Conservation (phyloP, 2,113 vertebrate species). For the Orientallactaga bullata region DNA sequence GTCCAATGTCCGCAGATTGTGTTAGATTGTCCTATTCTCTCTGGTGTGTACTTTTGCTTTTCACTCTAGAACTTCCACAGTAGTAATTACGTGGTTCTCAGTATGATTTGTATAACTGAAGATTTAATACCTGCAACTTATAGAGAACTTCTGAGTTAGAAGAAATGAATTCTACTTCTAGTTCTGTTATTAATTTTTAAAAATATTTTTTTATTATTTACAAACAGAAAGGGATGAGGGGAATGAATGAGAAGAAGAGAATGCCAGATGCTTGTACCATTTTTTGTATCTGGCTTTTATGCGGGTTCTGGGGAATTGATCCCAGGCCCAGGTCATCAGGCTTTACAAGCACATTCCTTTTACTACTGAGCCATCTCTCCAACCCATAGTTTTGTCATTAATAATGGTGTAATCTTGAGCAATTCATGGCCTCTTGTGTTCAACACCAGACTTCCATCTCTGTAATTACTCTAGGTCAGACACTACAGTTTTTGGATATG, state of each 20-base stretch:
- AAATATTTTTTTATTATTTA: too few species aligned
- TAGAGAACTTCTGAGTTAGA: not conserved
- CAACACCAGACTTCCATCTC: not conserved
- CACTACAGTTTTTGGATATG: not conserved
- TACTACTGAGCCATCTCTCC: too few species aligned
- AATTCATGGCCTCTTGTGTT: not conserved
- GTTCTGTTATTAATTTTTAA: not conserved
- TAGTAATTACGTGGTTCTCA: not conserved
- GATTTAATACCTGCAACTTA: slow-evolving; percentile 11
- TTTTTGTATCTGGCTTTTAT: too few species aligned
- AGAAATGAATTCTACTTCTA: not conserved
- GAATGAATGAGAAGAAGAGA: too few species aligned
- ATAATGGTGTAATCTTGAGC: not conserved
- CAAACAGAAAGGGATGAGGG: too few species aligned
- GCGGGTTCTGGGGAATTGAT: too few species aligned
- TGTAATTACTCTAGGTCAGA: not conserved
- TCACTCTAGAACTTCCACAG: not conserved
- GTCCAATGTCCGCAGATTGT: not conserved
- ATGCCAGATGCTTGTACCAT: too few species aligned
- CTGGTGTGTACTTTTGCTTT: not conserved
- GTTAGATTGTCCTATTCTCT: not conserved
- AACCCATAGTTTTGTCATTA: not conserved
- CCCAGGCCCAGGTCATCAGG: too few species aligned
- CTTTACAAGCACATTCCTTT: too few species aligned
- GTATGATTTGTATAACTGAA: not conserved